Percentiles rank a stretch among this genome's conserved stretches.
Evolutionary conservation across 1,140 invertebrate genomes (phyloP).

Genomic region (Pachypeltis micranthus): DNA sequence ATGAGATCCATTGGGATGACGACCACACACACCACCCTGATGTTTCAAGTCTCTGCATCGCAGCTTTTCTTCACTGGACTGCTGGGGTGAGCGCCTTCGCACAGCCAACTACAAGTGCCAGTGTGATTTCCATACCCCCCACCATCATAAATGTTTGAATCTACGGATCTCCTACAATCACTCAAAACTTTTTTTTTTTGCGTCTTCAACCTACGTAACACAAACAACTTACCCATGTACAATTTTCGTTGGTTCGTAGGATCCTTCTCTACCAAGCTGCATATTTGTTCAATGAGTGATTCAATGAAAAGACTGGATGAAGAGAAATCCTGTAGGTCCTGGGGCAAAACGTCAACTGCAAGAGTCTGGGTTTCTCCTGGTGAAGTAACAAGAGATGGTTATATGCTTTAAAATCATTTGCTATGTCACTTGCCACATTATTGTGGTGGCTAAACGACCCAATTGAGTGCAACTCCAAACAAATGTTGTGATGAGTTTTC

Average conservation of each 20-base stretch:
- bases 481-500: background rate
- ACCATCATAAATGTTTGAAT: background rate
- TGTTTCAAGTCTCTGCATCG: too few species aligned
- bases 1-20: too few species aligned
- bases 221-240: constrained; percentile 38
- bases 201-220: too few species aligned
- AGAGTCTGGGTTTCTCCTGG: constrained; percentile 10
- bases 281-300: constrained; percentile 49
- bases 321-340: constrained; percentile 21
- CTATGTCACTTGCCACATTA: too few species aligned
- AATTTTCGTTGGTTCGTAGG: constrained; percentile 40
- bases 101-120: too few species aligned
- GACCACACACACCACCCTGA: too few species aligned
- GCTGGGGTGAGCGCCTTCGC: too few species aligned
- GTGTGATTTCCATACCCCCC: too few species aligned
- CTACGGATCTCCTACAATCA: background rate
- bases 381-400: background rate
- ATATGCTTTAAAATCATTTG: too few species aligned
- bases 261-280: constrained; percentile 46
- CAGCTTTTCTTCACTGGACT: too few species aligned
- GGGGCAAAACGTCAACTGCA: constrained; percentile 9
- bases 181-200: too few species aligned
- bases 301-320: constrained; percentile 44
- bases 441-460: background rate
- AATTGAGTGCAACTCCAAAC: background rate